Evolutionary conservation across 1,140 invertebrate genomes (phyloP), one percentile per base, ranked within the genome.

Genomic region (Elymnias hypermnestra): DNA sequence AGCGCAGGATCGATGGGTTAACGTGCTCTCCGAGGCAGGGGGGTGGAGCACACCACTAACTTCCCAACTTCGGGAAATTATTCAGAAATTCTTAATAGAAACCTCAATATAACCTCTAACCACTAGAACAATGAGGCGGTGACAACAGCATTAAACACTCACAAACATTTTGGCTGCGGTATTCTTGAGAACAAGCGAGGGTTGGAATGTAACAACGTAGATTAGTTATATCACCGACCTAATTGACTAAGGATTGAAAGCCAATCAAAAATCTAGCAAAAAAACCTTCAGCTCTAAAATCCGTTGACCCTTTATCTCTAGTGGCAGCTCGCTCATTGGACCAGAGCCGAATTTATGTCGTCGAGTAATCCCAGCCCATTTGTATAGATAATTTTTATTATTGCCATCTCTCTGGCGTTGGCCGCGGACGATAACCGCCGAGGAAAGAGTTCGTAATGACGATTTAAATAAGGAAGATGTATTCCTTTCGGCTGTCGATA

Each of bases 361-460:
- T 50, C 62, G 67, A 77, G 73, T 84, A 84, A 84, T 84, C 81
- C 81, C 47, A 61, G 50, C 67, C 81, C 81, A 84, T 84, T 84
- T 84, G 81, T 84, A 84, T 82, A 84, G 81, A 84, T 84, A 84
- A 84, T 84, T 84, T 84, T 84, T 84, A 84, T 84, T 84, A 84
- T 84, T 84, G 81, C 81, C 81, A 82, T 82, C 81, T 82, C 74
- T 64, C 56, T 57, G 62, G 47, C 65, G 70, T 73, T 76, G 72
- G 72, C 72, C 72, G 67, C 63, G 52, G 50, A 56, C 70, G 75
- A 81, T 81, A 83, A 76, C 63, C 57, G 63, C 59, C 62, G 63
- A 69, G 60, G 73, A 81, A 84, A 84, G 81, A 84, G 81, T 84
- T 84, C 74, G 76, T 84, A 84, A 84, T 79, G 81, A 84, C 81